phyloP scores from a whole-genome alignment of 2,888 invertebrate genomes.

The Orthosia gracilis region DNA sequence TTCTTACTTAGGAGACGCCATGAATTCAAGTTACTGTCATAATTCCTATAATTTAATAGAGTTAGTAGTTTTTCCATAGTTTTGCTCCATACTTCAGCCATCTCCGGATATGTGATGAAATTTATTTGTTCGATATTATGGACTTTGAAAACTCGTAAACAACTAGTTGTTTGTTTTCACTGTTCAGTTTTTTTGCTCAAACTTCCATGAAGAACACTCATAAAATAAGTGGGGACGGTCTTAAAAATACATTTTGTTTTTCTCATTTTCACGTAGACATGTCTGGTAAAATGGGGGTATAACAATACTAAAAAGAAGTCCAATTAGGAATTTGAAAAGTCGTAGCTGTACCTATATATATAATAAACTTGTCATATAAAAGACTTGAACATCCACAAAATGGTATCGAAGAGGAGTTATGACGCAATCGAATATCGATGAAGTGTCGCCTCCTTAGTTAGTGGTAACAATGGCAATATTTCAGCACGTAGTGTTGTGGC shows the following conservation, averaged over 20 bases:
- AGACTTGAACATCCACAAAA: conserved; percentile 23
- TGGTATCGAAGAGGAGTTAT: conserved; percentile 32
- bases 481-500: conserved; percentile 81
- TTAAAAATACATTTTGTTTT: conserved; percentile 61
- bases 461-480: conserved; percentile 77
- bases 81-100: conserved; percentile 43
- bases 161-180: conserved; percentile 69
- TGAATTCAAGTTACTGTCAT: conserved; percentile 11
- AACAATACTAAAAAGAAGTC: conserved; percentile 23
- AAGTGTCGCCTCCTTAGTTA: conserved; percentile 69
- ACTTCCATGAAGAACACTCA: conserved; percentile 52
- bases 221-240: conserved; percentile 58
- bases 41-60: conserved; percentile 39
- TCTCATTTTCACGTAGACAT: conserved; percentile 37
- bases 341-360: background rate
- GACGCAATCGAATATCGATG: conserved; percentile 67
- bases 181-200: conserved; percentile 48
- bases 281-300: conserved; percentile 13
- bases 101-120: conserved; percentile 61
- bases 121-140: conserved; percentile 68
- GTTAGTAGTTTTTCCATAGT: conserved; percentile 42
- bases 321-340: conserved; percentile 40
- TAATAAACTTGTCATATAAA: conserved; percentile 36
- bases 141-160: conserved; percentile 71
- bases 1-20: background rate